Percentiles rank a stretch among this genome's conserved stretches.
These are phyloP conservation scores for Typhlichthys eigenmanni DNA, from an alignment of 2,797 vertebrate genomes.

Conservation along the genomic window DNA sequence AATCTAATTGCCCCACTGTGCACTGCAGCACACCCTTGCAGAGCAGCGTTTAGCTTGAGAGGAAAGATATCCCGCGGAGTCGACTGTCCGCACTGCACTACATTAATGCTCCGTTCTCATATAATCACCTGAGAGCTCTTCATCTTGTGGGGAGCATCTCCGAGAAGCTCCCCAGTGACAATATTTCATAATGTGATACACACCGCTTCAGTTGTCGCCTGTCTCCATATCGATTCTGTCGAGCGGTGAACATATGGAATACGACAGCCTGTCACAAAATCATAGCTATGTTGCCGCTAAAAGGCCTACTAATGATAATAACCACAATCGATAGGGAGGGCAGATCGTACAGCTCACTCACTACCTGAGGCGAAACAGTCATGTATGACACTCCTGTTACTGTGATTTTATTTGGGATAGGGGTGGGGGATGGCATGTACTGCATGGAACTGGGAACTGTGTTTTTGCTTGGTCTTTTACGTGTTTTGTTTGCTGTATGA, in stretches of 20 bases:
- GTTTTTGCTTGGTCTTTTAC: too few relatives aligned
- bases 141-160: slow-evolving; percentile 39
- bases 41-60: slow-evolving; percentile 43
- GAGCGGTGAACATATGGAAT: slow-evolving; percentile 60
- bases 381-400: too few relatives aligned
- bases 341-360: too few relatives aligned
- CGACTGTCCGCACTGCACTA: slow-evolving; percentile 25
- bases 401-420: too few relatives aligned
- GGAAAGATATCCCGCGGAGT: slow-evolving; percentile 53
- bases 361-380: too few relatives aligned
- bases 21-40: slow-evolving; percentile 53
- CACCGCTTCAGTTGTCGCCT: slow-evolving; percentile 43
- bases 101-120: slow-evolving; percentile 68
- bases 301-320: slow-evolving; percentile 17
- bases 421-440: too few relatives aligned
- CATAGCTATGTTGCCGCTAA: slow-evolving; percentile 12
- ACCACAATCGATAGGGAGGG: too few relatives aligned
- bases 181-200: slow-evolving; percentile 74
- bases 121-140: slow-evolving; percentile 65
- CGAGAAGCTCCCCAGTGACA: slow-evolving; percentile 53
- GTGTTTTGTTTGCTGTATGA: slow-evolving; percentile 56
- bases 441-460: too few relatives aligned
- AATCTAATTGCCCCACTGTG: slow-evolving; percentile 68
- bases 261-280: slow-evolving; percentile 51
- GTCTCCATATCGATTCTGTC: slow-evolving; percentile 56